phyloP scores from a whole-genome alignment of 1,140 invertebrate species.

The Ostrea edulis region DNA sequence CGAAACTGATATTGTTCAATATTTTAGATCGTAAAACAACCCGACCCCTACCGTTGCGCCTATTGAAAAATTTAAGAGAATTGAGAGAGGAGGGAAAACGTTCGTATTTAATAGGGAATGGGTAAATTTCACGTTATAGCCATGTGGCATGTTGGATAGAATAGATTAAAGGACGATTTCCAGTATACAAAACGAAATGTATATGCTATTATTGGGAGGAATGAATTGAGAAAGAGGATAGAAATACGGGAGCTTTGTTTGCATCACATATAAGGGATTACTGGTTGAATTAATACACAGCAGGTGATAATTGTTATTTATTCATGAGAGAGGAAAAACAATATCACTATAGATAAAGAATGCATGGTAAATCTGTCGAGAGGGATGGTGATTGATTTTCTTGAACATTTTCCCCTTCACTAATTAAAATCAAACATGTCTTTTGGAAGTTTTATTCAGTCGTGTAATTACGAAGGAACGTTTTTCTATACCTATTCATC shows the following conservation, averaged over 20 bases:
- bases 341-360: background rate
- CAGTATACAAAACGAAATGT: background rate
- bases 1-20: too few relatives aligned
- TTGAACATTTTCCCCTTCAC: background rate
- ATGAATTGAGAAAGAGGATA: too few relatives aligned
- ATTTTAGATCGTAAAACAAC: too few relatives aligned
- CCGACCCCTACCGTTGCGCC: too few relatives aligned
- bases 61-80: background rate
- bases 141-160: background rate
- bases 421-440: too few relatives aligned
- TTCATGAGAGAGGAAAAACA: background rate
- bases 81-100: background rate
- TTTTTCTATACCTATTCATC: too few relatives aligned
- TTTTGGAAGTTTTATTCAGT: too few relatives aligned
- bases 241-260: too few relatives aligned
- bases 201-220: too few relatives aligned
- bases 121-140: background rate
- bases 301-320: background rate
- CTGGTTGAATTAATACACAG: too few relatives aligned
- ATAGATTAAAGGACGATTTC: background rate
- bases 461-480: too few relatives aligned
- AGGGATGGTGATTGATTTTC: background rate
- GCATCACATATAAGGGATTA: too few relatives aligned
- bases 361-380: background rate
- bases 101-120: background rate